Percentiles rank a stretch among this genome's conserved stretches.
phyloP scores from a whole-genome alignment of 2,113 vertebrate species.

The Sebastes fasciatus region DNA sequence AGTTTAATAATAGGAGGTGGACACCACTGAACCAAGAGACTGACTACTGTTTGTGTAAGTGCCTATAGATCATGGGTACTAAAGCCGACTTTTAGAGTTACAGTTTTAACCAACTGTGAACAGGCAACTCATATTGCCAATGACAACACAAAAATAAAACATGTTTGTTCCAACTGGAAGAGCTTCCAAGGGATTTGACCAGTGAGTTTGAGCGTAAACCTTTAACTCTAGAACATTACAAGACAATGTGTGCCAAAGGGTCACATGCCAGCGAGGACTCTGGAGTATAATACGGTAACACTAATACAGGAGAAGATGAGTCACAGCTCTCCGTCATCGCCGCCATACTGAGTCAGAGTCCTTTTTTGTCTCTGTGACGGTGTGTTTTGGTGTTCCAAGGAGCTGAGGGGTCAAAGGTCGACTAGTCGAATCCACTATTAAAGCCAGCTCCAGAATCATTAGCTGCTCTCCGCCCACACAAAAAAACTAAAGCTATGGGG shows the following conservation, averaged over 20 bases:
- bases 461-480: not conserved
- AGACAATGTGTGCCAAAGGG: constrained; percentile 4
- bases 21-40: not conserved
- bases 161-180: not conserved
- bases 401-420: constrained; percentile 43
- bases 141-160: not conserved
- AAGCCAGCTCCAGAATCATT: constrained; percentile 13
- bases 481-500: not conserved
- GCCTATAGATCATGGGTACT: not conserved
- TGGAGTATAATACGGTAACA: not conserved
- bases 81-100: not conserved
- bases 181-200: not conserved
- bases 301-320: constrained; percentile 27
- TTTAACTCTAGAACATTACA: not conserved
- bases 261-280: not conserved
- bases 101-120: not conserved
- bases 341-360: constrained; percentile 60
- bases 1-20: not conserved
- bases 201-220: not conserved
- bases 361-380: constrained; percentile 52
- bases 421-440: constrained; percentile 5
- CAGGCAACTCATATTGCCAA: not conserved
- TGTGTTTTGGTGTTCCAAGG: constrained; percentile 18
- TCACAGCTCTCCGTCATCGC: constrained; percentile 23
- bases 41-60: not conserved